phyloP scores from a whole-genome alignment of 2,888 invertebrate genomes.

The Dinocampus coccinellae region DNA sequence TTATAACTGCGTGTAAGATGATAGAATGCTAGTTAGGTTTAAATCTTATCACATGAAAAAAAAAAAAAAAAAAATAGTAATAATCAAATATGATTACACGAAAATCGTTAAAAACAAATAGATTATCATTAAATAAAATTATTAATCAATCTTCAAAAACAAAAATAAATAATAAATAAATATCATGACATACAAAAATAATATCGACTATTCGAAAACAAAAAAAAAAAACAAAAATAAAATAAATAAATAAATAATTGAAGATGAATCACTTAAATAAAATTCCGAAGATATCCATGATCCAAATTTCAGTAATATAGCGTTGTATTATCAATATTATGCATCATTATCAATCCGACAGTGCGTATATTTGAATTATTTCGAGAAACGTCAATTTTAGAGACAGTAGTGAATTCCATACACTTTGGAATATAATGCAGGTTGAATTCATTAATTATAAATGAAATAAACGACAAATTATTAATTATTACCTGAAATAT shows the following conservation, averaged over 20 bases:
- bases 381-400: neutral
- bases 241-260: neutral
- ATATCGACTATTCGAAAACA: no score
- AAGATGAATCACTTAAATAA: neutral
- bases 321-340: neutral
- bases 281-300: neutral
- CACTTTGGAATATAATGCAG: neutral
- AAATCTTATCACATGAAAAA: neutral
- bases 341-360: neutral
- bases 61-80: no score
- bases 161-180: no score
- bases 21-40: neutral
- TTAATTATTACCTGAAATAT: slow-evolving; percentile 8
- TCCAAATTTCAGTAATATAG: neutral
- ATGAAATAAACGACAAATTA: neutral
- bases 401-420: neutral
- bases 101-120: no score
- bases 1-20: neutral
- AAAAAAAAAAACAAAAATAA: no score
- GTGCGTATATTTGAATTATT: neutral
- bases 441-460: neutral
- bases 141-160: no score
- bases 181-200: no score
- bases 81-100: no score
- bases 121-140: no score